Evolutionary conservation across 2,797 vertebrate genomes (phyloP), one percentile per base, ranked within the genome.

Genomic region (Acipenser ruthenus): DNA sequence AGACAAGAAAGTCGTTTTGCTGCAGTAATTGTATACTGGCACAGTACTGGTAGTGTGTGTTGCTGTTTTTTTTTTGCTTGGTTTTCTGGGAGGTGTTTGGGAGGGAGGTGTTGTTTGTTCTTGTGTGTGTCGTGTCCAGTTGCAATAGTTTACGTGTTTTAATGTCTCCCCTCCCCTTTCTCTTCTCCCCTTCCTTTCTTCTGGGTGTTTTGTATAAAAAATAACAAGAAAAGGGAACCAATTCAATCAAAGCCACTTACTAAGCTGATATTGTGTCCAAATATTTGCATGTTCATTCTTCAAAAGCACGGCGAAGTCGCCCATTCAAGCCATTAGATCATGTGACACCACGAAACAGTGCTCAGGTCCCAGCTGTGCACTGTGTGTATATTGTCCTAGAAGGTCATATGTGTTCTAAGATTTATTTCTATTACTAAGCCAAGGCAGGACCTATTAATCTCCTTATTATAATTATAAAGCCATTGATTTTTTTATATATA

Each of bases 401-500:
- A 6, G 70, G 70, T 72, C 67, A 67, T 80, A 77, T 74, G 74
- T 69, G 74, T 80, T 83, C 82, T 23, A 68, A 68, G 67, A 61
- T 68, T 62, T 49, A 62, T 58, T 68, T 73, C 68, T 79, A 76
- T 63, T 69, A 71, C 73, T 77, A 82, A 78, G 79, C 80, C 62
- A 72, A 87, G 83, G 82, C 84, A 79, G 85, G 84, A 85, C 85
- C 83, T 86, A 73, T 84, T 77, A 76, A 79, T 83, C 72, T 81
- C 65, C 82, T 75, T 80, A 73, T 79, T 71, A 82, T 75, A 73
- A 84, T 65, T 64, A 18, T 23, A 66, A 67, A 62, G 49, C 60
- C 65, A 69, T 62, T 61, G 69, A 53, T n/a, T n/a, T n/a, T n/a
- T n/a, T n/a, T 77, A 80, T 79, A 83, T 85, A 78, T 82, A 76